Base-by-base conservation (phyloP, 2,113 vertebrate genomes). In the Tauraco erythrolophus region DNA sequence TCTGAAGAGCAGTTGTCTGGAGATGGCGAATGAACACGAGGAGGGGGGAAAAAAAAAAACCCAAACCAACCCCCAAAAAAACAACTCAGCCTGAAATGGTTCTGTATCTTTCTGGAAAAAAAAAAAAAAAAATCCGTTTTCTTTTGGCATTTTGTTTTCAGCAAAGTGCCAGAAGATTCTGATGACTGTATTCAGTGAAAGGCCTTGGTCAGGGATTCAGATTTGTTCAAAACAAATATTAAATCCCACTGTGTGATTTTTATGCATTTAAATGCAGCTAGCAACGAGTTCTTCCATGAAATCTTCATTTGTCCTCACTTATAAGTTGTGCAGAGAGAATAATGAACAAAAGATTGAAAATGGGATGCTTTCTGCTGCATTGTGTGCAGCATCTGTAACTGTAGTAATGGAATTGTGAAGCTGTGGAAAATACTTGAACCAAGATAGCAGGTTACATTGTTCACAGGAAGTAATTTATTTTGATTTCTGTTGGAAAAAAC, bases 101-200 rank as follows among this genome's bases (percentile, higher is more conserved):
- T 84, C 77, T 92, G 25, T 80, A 69, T 92, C 65, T 74, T 84
- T 92, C 91, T 95, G 66, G 78, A 54, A 80, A 85, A 66, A 53
- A 64, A 84, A 37, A 19, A 75, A 92, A 64, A 84, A 37, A 19
- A 75, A 92, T 77, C 46, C 19, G 10, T 91, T 96, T 96, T 88
- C 81, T 87, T 84, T 80, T 81, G 68, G 68, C 69, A 60, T 88
- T 91, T 61, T 91, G 56, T 41, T 75, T 43, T 69, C 71, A 93
- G 41, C 28, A 14, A 39, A 68, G 37, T 81, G 89, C 88, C 84
- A 97, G 95, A 97, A 91, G 71, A 95, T 96, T 97, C 95, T 9
- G 3, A 24, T 76, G 78, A 35, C 65, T 54, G 23, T 35, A 18
- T 65, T 82, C 68, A 33, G 24, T 2, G 6, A 79, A 95, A 82